phyloP scores from a whole-genome alignment of 2,888 invertebrate species.

The Sinopyrophorus schimmeli region DNA sequence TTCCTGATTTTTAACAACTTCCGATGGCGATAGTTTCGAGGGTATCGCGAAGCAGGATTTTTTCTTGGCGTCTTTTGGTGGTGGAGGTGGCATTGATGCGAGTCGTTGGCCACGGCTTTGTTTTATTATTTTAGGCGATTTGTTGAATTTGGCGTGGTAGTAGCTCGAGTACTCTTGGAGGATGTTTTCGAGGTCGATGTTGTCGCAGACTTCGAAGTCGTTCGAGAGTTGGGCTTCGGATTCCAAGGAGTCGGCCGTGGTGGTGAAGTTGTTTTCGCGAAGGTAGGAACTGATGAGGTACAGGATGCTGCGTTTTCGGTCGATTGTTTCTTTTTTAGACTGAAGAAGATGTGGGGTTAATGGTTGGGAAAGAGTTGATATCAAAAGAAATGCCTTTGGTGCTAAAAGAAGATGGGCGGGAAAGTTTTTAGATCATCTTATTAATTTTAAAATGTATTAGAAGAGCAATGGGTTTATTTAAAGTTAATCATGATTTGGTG shows the following conservation, averaged over 20 bases:
- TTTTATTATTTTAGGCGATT: constrained; percentile 14
- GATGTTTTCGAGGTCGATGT: constrained; percentile 86
- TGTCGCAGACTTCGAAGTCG: constrained; percentile 82
- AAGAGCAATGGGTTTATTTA: no score
- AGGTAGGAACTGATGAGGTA: constrained; percentile 72
- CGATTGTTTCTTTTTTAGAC: constrained; percentile 49
- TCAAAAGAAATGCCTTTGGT: no score
- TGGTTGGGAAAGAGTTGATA: no score
- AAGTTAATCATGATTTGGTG: no score
- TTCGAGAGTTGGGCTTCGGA: constrained; percentile 72
- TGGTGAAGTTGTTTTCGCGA: constrained; percentile 65
- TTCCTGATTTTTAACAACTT: not conserved
- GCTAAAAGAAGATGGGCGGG: no score
- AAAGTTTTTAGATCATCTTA: no score
- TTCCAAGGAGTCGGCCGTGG: constrained; percentile 67
- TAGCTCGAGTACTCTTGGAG: constrained; percentile 82
- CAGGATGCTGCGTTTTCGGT: constrained; percentile 58
- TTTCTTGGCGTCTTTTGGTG: constrained; percentile 1
- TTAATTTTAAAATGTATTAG: no score
- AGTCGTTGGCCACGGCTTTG: not conserved
- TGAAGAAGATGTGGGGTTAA: no score
- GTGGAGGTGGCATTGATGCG: not conserved
- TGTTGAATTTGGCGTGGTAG: constrained; percentile 19
- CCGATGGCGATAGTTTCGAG: no score
- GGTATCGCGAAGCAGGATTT: constrained; percentile 3